phyloP scores from a whole-genome alignment of 2,113 vertebrate species.

The Sander lucioperca region DNA sequence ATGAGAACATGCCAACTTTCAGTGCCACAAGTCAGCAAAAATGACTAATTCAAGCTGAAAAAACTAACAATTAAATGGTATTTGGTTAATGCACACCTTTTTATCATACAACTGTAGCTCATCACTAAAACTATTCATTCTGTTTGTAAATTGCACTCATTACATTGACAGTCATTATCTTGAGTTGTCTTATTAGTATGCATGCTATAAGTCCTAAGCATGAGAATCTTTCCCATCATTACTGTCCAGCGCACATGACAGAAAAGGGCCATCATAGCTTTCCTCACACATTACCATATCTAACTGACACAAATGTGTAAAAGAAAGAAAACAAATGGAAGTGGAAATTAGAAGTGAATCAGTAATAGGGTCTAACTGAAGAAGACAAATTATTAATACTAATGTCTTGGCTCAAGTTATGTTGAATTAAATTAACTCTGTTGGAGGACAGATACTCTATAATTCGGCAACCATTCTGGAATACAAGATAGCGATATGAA shows the following conservation, averaged over 20 bases:
- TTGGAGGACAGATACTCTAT: not conserved
- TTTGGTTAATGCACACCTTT: not conserved
- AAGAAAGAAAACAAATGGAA: not conserved
- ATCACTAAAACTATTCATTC: not conserved
- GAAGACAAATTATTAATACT: not conserved
- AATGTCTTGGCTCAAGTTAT: not conserved
- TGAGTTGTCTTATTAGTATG: not conserved
- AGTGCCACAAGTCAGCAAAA: not conserved
- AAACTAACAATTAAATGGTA: not conserved
- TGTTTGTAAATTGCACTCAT: not conserved
- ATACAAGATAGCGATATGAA: constrained; percentile 9
- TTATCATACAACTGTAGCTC: not conserved
- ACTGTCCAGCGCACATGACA: not conserved
- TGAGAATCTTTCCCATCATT: not conserved
- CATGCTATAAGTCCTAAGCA: not conserved
- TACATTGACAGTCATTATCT: not conserved
- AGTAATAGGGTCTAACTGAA: not conserved
- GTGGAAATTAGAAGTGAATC: not conserved
- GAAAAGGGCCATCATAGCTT: not conserved
- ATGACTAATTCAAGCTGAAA: not conserved
- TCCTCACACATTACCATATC: not conserved
- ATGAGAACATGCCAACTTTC: not conserved
- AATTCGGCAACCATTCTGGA: not conserved
- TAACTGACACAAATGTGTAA: not conserved
- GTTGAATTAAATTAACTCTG: constrained; percentile 5